Conservation (phyloP, 2,113 vertebrate species). For the Morone saxatilis region DNA sequence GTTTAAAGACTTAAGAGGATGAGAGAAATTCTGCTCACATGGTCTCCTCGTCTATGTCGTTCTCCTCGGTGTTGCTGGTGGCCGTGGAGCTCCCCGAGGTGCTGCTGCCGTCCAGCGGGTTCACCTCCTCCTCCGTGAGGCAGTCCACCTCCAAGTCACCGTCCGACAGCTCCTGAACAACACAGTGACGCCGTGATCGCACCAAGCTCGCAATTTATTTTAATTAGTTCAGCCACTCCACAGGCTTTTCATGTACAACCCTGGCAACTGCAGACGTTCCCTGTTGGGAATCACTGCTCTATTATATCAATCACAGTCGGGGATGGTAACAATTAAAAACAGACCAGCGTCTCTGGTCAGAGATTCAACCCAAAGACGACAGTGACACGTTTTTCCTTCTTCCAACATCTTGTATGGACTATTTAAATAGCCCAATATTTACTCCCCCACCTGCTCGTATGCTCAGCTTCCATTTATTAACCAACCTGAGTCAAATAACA, state of each 20-base stretch:
- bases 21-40: slow-evolving; percentile 87
- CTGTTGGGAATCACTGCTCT: too few species aligned
- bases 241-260: too few species aligned
- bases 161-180: slow-evolving; percentile 91
- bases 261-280: too few species aligned
- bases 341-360: too few species aligned
- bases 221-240: too few species aligned
- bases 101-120: slow-evolving; percentile 95
- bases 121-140: slow-evolving; percentile 94
- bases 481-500: background rate
- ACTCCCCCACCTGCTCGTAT: too few species aligned
- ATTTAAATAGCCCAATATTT: too few species aligned
- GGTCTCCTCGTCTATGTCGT: slow-evolving; percentile 98
- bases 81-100: slow-evolving; percentile 98
- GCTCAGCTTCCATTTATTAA: too few species aligned
- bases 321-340: too few species aligned
- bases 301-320: too few species aligned
- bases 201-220: background rate
- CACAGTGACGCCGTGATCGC: background rate
- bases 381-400: background rate
- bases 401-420: background rate
- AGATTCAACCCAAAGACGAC: background rate
- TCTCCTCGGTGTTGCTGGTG: slow-evolving; percentile 98
- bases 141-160: slow-evolving; percentile 96
- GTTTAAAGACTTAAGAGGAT: too few species aligned